Evolutionary conservation across 2,113 vertebrate species (phyloP).

Genomic region (Strix uralensis): DNA sequence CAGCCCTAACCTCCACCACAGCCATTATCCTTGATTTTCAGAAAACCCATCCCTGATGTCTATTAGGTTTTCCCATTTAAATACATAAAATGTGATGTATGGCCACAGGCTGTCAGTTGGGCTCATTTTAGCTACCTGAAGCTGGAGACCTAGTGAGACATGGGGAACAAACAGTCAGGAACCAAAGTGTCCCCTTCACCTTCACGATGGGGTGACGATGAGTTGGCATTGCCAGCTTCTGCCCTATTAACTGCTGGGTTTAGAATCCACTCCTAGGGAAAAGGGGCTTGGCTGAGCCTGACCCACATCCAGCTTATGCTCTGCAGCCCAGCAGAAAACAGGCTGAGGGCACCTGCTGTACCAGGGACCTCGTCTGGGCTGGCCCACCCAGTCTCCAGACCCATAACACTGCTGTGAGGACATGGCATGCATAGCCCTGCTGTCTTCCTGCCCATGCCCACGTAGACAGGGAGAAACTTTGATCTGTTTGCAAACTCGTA

Average conservation of each 20-base stretch:
- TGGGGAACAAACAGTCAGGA: background rate
- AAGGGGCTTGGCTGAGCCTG: background rate
- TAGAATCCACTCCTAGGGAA: too few relatives aligned
- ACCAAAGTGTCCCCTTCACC: background rate
- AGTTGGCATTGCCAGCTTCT: background rate
- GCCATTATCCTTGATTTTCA: background rate
- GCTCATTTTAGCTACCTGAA: background rate
- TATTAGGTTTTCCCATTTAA: background rate
- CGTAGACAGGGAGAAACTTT: background rate
- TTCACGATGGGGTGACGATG: background rate
- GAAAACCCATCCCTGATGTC: background rate
- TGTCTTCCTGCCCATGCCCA: background rate
- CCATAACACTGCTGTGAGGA: background rate
- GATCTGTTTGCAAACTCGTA: background rate
- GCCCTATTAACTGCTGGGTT: background rate
- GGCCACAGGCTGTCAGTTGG: background rate
- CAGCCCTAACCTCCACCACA: background rate
- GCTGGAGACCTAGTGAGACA: background rate
- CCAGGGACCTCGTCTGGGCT: accelerated
- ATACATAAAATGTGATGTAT: background rate
- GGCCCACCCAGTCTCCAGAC: background rate
- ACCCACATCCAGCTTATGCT: background rate
- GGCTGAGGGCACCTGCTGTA: background rate
- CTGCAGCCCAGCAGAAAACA: background rate
- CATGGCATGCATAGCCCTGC: accelerated